A percentile compares a stretch with the other conserved stretches of the same genome.
Evolutionary conservation across 2,888 invertebrate genomes (phyloP).

Genomic region (Laspeyria flexula): DNA sequence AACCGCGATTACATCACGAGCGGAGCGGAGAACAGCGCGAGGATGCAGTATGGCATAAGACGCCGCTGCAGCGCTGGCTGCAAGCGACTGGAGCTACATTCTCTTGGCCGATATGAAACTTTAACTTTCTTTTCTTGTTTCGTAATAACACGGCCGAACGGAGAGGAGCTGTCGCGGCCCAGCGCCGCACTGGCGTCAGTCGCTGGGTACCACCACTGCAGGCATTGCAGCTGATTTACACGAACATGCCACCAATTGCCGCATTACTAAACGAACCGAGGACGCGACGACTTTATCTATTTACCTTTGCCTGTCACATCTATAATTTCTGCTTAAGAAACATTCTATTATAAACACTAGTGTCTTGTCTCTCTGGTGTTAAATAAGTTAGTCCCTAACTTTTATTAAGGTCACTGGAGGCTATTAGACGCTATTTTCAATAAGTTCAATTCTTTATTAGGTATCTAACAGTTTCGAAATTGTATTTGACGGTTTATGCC

Average conservation of each 20-base stretch:
- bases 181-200: constrained; percentile 45
- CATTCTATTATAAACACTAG: neutral
- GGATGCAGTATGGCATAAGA: constrained; percentile 54
- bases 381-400: neutral
- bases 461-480: neutral
- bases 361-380: neutral
- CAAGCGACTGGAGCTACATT: constrained; percentile 62
- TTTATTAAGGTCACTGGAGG: neutral
- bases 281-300: neutral
- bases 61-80: constrained; percentile 46
- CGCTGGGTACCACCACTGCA: constrained; percentile 53
- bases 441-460: neutral
- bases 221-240: constrained; percentile 21
- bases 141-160: constrained; percentile 75
- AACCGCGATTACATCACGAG: constrained; percentile 58
- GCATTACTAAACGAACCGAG: constrained; percentile 20
- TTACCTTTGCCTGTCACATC: constrained; percentile 27
- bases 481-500: neutral
- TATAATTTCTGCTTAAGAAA: constrained; percentile 49
- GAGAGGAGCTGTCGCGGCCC: constrained; percentile 65
- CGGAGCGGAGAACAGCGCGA: constrained; percentile 52
- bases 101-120: constrained; percentile 68
- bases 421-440: neutral
- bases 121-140: constrained; percentile 80
- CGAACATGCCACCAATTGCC: neutral